A percentile compares a stretch with the other conserved stretches of the same genome.
These are phyloP conservation scores for Drosophila colorata DNA, from an alignment of 2,888 invertebrate genomes.

Conservation along the genomic window DNA sequence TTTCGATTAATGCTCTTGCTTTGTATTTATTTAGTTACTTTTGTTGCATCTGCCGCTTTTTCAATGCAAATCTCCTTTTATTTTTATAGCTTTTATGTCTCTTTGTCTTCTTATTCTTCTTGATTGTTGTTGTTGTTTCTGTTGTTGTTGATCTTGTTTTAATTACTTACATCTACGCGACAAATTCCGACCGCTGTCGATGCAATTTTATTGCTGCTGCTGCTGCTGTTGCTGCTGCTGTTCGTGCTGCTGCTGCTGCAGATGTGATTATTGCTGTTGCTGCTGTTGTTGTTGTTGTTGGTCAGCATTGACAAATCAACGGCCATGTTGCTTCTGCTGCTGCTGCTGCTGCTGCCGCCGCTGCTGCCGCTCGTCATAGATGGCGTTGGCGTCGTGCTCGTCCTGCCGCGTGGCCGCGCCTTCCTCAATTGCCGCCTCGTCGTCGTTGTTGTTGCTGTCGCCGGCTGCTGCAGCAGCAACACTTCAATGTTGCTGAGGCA, in stretches of 20 bases:
- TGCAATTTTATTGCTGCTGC: conserved; percentile 39
- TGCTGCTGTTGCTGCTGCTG: conserved; percentile 49
- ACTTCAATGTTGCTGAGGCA: conserved; percentile 47
- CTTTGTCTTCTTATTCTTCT: conserved; percentile 9
- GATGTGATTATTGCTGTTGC: conserved; percentile 19
- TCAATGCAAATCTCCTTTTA: conserved; percentile 1
- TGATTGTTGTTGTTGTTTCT: conserved; percentile 3
- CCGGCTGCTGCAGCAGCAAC: conserved; percentile 49
- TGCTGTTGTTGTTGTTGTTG: conserved; percentile 34
- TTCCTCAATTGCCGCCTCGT: conserved; percentile 41
- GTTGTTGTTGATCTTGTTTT: conserved; percentile 2
- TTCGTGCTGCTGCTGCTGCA: conserved; percentile 14
- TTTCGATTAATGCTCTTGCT: conserved; percentile 1
- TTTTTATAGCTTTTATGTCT: not conserved
- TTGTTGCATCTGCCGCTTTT: conserved; percentile 7
- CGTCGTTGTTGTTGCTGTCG: conserved; percentile 13
- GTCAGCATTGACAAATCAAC: conserved; percentile 76
- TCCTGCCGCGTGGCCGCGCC: conserved; percentile 43
- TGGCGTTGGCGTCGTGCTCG: conserved; percentile 45
- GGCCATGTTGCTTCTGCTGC: conserved; percentile 75
- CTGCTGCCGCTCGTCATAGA: conserved; percentile 64
- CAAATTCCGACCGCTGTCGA: conserved; percentile 79
- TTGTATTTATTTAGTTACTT: not conserved
- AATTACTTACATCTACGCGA: conserved; percentile 83
- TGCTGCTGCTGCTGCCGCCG: conserved; percentile 20